Conservation (phyloP, 2,888 invertebrate genomes). For the Phalera bucephala region DNA sequence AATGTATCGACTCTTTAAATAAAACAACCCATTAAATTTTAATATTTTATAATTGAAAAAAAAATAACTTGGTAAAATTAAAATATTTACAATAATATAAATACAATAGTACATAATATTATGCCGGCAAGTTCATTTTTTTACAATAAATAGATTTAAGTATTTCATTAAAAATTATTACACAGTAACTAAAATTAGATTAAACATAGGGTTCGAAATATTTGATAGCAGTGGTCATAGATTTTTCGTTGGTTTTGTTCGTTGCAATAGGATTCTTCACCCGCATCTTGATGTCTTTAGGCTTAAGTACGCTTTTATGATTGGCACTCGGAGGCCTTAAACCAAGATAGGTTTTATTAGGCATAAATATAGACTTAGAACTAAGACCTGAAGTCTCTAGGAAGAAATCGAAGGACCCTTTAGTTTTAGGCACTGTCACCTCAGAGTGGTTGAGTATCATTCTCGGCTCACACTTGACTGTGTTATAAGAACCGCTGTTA, state of each 20-base stretch:
- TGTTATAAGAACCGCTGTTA: constrained; percentile 74
- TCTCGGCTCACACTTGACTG: constrained; percentile 71
- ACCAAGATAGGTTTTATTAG: constrained; percentile 59
- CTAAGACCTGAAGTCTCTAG: constrained; percentile 91
- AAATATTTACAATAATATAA: constrained; percentile 73
- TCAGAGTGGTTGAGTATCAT: constrained; percentile 59
- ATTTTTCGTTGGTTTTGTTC: constrained; percentile 81
- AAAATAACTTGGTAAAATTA: constrained; percentile 60
- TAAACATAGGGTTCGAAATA: constrained; percentile 81
- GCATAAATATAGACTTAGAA: constrained; percentile 89
- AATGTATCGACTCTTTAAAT: too few relatives aligned
- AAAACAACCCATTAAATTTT: constrained; percentile 44
- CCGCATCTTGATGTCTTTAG: constrained; percentile 90
- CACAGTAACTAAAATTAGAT: constrained; percentile 37
- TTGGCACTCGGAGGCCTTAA: constrained; percentile 86
- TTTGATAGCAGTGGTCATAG: constrained; percentile 82
- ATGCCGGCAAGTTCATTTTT: constrained; percentile 78
- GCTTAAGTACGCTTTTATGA: constrained; percentile 89
- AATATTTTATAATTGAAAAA: constrained; percentile 62
- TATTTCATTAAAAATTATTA: constrained; percentile 50
- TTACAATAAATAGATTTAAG: constrained; percentile 73
- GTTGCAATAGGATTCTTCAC: constrained; percentile 85
- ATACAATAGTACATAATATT: constrained; percentile 68
- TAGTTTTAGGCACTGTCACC: constrained; percentile 62
- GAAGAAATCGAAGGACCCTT: constrained; percentile 87